Base-by-base conservation (phyloP, 2,888 invertebrate genomes). In the Caenorhabditis panamensis region DNA sequence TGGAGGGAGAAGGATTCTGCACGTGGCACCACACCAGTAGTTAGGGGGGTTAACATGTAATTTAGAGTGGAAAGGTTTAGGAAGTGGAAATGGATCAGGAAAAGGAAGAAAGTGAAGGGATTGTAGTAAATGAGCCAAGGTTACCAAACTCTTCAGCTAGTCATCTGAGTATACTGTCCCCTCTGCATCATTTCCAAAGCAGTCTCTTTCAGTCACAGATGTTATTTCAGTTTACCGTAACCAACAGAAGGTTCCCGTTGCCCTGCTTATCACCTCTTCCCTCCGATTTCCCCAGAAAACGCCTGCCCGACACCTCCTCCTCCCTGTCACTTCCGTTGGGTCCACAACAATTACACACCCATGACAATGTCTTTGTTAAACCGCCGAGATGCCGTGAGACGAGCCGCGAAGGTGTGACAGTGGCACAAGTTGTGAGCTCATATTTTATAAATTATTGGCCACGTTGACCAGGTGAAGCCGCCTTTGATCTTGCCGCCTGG, bases 361-460 rank as follows among this genome's bases (percentile, higher is more conserved):
- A n/a, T n/a, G n/a, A n/a, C n/a, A n/a, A n/a, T n/a, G n/a, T 41
- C 13, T 41, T 24, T 26, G 53, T 26, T 22, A 6, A 26, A 22
- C 53, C 53, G 53, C 53, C 22, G 18, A 11, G 11, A 36, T 36
- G 36, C 36, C 36, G 36, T 36, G 36, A 36, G 36, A 36, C 31
- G 31, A 31, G 31, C 31, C 31, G 31, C 9, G 9, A 41, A 54
- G 36, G 67, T 58, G 47, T 59, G 36, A 53, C 69, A 61, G 28
- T 56, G 31, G 26, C 16, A 6, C 72, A 71, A 71, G 62, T 62
- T 71, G 71, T 54, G 63, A 63, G 63, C 72, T 72, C 72, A 72
- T 72, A 72, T 72, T 72, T 72, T 72, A 72, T 72, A 72, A 72
- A 63, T 72, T 72, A 72, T 72, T 44, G 56, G 28, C 11, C 59